Base-by-base conservation (phyloP, 2,797 vertebrate species). In the Neosilurus mollespiculum region DNA sequence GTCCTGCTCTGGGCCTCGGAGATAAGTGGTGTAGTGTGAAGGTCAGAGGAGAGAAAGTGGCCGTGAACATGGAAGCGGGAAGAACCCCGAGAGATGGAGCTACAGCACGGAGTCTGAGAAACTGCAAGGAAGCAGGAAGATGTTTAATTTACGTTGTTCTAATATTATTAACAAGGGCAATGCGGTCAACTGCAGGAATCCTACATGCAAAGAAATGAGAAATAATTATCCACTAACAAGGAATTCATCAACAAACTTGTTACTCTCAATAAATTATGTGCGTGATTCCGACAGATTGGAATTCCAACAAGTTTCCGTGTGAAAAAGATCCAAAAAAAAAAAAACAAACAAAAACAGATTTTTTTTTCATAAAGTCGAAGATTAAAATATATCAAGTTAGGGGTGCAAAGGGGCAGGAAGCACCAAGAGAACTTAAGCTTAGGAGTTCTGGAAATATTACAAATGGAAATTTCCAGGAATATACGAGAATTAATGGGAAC, bases 1-100 rank as follows among this genome's bases (percentile, higher is more conserved):
- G 66, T 86, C 82, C 77, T 75, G 77, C 83, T 80, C 87, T 82
- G 65, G 77, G 80, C 30, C 58, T 51, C 18, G 9, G 66, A 71
- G 88, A 83, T 78, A 83, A 86, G 80, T 4, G 76, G 76, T 58
- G 11, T 12, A 54, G 70, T 69, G 64, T 81, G 82, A 86, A 53
- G 37, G 89, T 87, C 85, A 85, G n/a, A 18, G 81, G 83, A 80
- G 56, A 84, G 71, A 84, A 78, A 78, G 66, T 88, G 86, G 24
- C 79, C 86, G 83, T 84, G 56, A 89, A 86, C 89, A 86, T 85
- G 64, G 18, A 73, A 37, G 6, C 3, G 51, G 8, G 9, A 56
- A 86, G 43, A 71, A 20, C 14, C 14, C 26, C 5, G 24, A 43
- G 30, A 76, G 43, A n/a, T 43, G 30, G 53, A 24, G 10, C 5